Evolutionary conservation across 2,888 invertebrate genomes (phyloP), one percentile per base, ranked within the genome.

Genomic region (Ariolimax columbianus): DNA sequence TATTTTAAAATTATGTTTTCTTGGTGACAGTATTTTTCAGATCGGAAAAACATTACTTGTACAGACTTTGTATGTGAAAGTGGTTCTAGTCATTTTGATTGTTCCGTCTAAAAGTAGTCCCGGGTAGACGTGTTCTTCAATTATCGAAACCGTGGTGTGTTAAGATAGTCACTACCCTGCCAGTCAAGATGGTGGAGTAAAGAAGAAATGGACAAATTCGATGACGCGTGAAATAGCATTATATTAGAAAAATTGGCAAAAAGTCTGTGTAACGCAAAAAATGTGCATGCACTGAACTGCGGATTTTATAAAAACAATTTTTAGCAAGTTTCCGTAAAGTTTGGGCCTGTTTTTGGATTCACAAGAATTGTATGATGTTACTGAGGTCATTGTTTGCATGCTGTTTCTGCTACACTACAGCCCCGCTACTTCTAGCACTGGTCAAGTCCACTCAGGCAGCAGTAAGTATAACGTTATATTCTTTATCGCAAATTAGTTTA

Each of bases 141-240:
- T 68, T 23, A 33, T 77, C 77, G 68, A 77, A 66, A 77, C 30
- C 40, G 51, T 77, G 66, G 55, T 66, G 63, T 77, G 30, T 63
- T 9, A 3, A 47, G 75, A 66, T 55, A 47, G 23, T 23, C 36
- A 66, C 43, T 63, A 43, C 59, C 33, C 30, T 30, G 23, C 23
- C 47, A 40, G 68, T 77, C 68, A 83, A 77, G 77, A 83, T 83
- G 83, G 83, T 77, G 83, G 83, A 82, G 43, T 59, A 82, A 51
- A n/a, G 30, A 9, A 47, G 72, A 68, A 79, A 23, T 26, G 4
- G 30, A 7, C n/a, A 33, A 14, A 72, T 70, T 81, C 47, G 26
- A 4, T 33, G 81, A n/a, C 36, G 43, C 51, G 68, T 6, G n/a
- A 63, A 78, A 63, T 59, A 55, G 30, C 14, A 51, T 19, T 33